Base-by-base conservation (phyloP, 2,113 vertebrate species). In the Hypanus sabinus region DNA sequence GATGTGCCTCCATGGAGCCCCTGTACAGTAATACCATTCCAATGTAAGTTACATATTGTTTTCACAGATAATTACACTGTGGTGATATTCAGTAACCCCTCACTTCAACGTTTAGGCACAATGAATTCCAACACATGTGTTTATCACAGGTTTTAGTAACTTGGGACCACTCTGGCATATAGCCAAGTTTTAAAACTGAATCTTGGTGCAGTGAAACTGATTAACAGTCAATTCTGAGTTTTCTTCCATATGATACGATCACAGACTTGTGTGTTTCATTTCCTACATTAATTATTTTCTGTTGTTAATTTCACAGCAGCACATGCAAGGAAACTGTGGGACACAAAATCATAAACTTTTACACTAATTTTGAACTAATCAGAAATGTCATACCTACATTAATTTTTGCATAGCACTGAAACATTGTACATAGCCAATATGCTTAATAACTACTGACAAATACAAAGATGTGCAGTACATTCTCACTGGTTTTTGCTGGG, bases 1-100 rank as follows among this genome's bases (percentile, higher is more conserved):
- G 12, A 38, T 33, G 18, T 93, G 33, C 68, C 68, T 93, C 90
- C 65, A 93, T 55, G 18, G 65, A 93, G 0, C 38, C 73, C 68
- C 22, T 24, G 22, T 27, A n/a, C 33, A 46, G 33, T 36, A 46
- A 46, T 68, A 73, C 73, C 36, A 71, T 93, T 38, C 65, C 70
- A 68, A 93, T 7, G 1, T 62, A 93, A 88, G 90, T 93, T 93
- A 46, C 68, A 36, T 92, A 71, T 38, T 92, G 9, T 71, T 71
- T 92, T 71, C 90, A 92, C 68, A 71, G 36, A 92, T 92, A 92
- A 92, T 92, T 92, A 71, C 22, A 71, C 68, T 46, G 36, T 70
- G 88, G 62, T 70, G 65, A 70, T 70, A 36, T 71, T 24, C 68
- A 71, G 65, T 70, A 92, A 92, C 65, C 65, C 62, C 7, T 38